Evolutionary conservation across 2,113 vertebrate species (phyloP).

Genomic region (Istiophorus platypterus): DNA sequence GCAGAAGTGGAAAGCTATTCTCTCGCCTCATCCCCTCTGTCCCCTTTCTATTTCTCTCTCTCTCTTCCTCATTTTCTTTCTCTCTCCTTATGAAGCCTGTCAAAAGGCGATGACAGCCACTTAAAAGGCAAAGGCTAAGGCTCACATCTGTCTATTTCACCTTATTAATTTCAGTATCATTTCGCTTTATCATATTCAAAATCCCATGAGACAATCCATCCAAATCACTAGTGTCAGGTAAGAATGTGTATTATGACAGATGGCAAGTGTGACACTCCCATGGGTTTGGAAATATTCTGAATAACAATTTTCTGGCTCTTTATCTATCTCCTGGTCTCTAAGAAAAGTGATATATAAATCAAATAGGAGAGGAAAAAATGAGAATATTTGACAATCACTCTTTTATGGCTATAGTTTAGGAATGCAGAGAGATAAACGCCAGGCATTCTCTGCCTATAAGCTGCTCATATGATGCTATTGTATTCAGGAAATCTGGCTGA

Average conservation of each 20-base stretch:
- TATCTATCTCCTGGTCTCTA: conserved; percentile 22
- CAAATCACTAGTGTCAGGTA: conserved; percentile 48
- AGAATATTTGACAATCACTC: conserved; percentile 14
- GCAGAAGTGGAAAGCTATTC: conserved; percentile 63
- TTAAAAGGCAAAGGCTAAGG: conserved; percentile 72
- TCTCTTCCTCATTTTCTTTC: conserved; percentile 30
- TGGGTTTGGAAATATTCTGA: conserved; percentile 41
- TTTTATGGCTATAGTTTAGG: conserved; percentile 22
- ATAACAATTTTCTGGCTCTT: conserved; percentile 16
- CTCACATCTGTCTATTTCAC: conserved; percentile 63
- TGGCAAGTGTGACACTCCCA: conserved; percentile 44
- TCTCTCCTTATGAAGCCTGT: conserved; percentile 60
- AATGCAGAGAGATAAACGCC: conserved; percentile 50
- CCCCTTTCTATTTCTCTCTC: conserved; percentile 39
- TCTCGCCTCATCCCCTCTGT: conserved; percentile 50
- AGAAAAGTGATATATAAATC: conserved; percentile 32
- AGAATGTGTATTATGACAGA: conserved; percentile 60
- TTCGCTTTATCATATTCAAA: conserved; percentile 62
- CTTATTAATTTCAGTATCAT: conserved; percentile 74
- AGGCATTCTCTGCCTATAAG: conserved; percentile 39
- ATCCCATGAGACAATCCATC: conserved; percentile 44
- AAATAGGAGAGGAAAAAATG: conserved; percentile 10
- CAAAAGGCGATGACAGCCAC: conserved; percentile 65
- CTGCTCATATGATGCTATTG: conserved; percentile 35
- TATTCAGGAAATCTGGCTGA: conserved; percentile 42